A percentile compares a stretch with the other conserved stretches of the same genome.
Conservation (phyloP, 2,888 invertebrate species). For the Pseudococcus jackbeardsleyi region DNA sequence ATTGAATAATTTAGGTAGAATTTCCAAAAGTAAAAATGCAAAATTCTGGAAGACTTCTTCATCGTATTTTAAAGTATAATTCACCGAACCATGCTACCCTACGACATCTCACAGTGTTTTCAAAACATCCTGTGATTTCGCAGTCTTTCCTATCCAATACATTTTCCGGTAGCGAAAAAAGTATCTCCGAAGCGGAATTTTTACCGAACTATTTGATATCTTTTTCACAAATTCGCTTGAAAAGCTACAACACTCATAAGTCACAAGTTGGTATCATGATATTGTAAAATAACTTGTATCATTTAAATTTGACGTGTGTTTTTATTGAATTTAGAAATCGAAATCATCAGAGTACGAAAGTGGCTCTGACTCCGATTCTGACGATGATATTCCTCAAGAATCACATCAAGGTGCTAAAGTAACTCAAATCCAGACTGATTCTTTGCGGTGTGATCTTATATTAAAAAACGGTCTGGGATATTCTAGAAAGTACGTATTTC, state of each 20-base stretch:
- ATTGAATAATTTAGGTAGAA: neutral
- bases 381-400: conserved; percentile 72
- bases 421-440: conserved; percentile 76
- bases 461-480: conserved; percentile 79
- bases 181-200: neutral
- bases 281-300: neutral
- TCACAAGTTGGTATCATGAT: neutral
- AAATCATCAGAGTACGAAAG: conserved; percentile 55
- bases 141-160: neutral
- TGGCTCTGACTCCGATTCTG: conserved; percentile 73
- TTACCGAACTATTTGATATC: neutral
- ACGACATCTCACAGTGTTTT: neutral
- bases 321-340: neutral
- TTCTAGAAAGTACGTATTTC: conserved; percentile 78
- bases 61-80: neutral
- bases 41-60: neutral
- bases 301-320: neutral
- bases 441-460: conserved; percentile 79
- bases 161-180: neutral
- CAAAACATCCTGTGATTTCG: neutral
- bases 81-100: neutral
- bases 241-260: neutral
- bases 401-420: conserved; percentile 69
- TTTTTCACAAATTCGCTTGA: neutral
- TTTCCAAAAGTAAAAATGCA: neutral